Evolutionary conservation across 2,113 vertebrate genomes (phyloP), one percentile per base, ranked within the genome.

Genomic region (Perca schrenkii): DNA sequence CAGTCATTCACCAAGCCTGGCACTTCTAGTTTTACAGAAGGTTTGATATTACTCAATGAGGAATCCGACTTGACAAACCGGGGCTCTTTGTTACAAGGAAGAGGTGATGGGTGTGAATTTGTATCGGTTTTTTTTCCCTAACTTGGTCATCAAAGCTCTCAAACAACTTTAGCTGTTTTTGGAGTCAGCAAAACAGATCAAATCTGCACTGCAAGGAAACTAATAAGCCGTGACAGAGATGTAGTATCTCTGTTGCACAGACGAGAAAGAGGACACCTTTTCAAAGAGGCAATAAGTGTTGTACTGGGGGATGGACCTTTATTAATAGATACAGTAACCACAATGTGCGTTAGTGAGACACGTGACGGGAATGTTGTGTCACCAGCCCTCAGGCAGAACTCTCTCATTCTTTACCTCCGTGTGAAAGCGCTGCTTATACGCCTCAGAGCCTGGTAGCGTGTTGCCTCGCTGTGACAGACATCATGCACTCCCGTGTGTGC

Each of bases 11-110:
- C 46, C 0, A 19, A 74, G 77, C 77, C 90, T 77, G 70, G 82
- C 82, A 84, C 52, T 83, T 83, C 89, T 80, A 85, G 75, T 92
- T 92, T 71, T 22, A 78, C 88, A 81, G 77, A 85, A 77, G 79
- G 70, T 83, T 70, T 73, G 36, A 65, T 43, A 40, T 82, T 73
- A 79, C 71, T 81, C 79, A 79, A 69, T n/a, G 22, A 77, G 15
- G 31, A 69, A 53, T 22, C 15, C 54, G 54, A 57, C 64, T 66
- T 54, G 69, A 70, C 46, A 14, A 85, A 84, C 85, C 80, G 54
- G 72, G 65, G 58, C 43, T 77, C 77, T 73, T 76, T 89, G 89
- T 85, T 86, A 28, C 43, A 10, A 52, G 28, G 49, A n/a, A 10
- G 50, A 78, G 36, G 62, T 31, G 56, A 53, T 14, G 60, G 77